These are phyloP conservation scores for Periplaneta americana DNA, from an alignment of 1,140 invertebrate genomes.

Conservation along the genomic window DNA sequence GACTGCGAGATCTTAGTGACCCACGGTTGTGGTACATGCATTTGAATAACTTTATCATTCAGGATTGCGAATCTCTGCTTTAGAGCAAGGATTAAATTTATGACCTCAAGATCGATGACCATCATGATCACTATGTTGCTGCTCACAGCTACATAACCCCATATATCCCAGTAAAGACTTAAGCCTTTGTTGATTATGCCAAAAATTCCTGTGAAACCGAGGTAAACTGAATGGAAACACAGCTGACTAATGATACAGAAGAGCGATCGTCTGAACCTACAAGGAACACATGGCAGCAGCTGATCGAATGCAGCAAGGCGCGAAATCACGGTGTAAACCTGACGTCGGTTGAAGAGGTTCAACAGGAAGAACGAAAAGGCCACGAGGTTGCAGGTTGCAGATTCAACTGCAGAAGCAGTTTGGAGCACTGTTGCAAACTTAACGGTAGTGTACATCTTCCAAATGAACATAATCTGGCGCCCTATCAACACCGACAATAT, in stretches of 20 bases:
- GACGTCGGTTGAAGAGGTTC: not conserved
- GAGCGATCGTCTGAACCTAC: not conserved
- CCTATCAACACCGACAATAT: not conserved
- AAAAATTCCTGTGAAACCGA: not conserved
- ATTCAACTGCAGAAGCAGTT: not conserved
- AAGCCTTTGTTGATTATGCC: not conserved
- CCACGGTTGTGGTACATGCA: not conserved
- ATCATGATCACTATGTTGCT: not conserved
- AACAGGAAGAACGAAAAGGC: not conserved
- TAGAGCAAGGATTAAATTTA: not conserved
- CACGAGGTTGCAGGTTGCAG: not conserved
- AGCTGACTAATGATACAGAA: not conserved
- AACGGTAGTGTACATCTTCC: not conserved
- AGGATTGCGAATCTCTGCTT: not conserved
- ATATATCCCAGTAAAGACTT: not conserved
- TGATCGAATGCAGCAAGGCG: not conserved
- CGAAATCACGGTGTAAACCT: not conserved
- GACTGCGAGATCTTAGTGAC: not conserved
- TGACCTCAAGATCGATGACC: not conserved
- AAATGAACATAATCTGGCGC: not conserved
- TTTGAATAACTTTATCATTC: not conserved
- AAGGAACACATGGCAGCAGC: not conserved
- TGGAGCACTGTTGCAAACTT: not conserved
- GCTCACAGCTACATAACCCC: not conserved
- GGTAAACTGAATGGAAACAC: not conserved